Evolutionary conservation across 2,888 invertebrate species (phyloP).

Genomic region (Lamellibrachia columna): DNA sequence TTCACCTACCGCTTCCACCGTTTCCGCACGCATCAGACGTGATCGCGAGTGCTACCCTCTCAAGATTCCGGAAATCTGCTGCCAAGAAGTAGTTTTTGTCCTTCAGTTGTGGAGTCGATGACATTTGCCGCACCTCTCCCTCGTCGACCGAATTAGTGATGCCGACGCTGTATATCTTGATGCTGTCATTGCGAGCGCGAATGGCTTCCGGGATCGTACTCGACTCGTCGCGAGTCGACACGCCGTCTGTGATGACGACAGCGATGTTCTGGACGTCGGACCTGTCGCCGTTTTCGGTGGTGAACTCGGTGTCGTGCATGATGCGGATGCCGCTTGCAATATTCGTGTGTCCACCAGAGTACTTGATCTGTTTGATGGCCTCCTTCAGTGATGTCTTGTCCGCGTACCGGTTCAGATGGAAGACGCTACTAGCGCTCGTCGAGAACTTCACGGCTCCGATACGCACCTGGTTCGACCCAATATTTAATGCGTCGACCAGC

Average conservation of each 20-base stretch:
- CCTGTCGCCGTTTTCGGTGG: slow-evolving; percentile 21
- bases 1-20: neutral
- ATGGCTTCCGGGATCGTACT: slow-evolving; percentile 18
- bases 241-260: slow-evolving; percentile 22
- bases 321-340: neutral
- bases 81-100: slow-evolving; percentile 41
- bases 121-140: slow-evolving; percentile 26
- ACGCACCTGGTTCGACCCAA: neutral
- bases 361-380: neutral
- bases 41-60: neutral
- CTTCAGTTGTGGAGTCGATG: slow-evolving; percentile 32
- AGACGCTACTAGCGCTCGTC: neutral
- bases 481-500: neutral
- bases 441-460: slow-evolving; percentile 23
- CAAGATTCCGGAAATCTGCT: slow-evolving; percentile 28
- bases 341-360: neutral
- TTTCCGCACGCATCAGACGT: neutral
- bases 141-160: slow-evolving; percentile 28
- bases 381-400: slow-evolving; percentile 7
- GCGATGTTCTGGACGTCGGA: neutral
- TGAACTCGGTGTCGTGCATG: slow-evolving; percentile 8
- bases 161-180: slow-evolving; percentile 27
- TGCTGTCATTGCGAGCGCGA: neutral
- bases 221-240: neutral
- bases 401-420: slow-evolving; percentile 18